Evolutionary conservation across 1,140 invertebrate species (phyloP), one percentile per base, ranked within the genome.

Genomic region (Acromyrmex echinatior): DNA sequence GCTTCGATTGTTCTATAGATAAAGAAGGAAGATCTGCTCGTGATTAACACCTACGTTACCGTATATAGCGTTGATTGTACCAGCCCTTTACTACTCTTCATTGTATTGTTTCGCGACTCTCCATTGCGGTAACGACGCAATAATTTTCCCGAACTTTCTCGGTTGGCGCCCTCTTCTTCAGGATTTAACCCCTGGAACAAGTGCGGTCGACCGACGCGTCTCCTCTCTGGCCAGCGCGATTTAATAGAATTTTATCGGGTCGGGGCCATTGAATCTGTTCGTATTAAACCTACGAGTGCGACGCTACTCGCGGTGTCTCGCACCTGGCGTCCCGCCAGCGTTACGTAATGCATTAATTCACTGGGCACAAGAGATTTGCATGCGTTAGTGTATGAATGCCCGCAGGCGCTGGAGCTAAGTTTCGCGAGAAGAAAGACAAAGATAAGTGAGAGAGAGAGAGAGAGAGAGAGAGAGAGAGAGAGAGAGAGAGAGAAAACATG

Each of bases 311-410:
- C 56, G 3, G 18, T 65, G 60, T 71, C 86, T 87, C 53, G 51
- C 87, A 89, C 87, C 88, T 90, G 89, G 88, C 88, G 12, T 49
- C 16, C 3, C 16, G 88, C 88, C 88, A 90, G 63, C 21, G 18
- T 90, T 90, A 87, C 86, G 88, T 76, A 90, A 90, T 60, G 56
- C 86, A 85, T 89, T 90, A 89, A 90, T 90, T 90, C 88, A 87
- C 56, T 35, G 88, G 78, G 39, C 63, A 56, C 51, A 45, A 51
- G 62, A 66, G 73, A 89, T 84, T 90, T 90, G 85, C 89, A 87
- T 84, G 89, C 89, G 73, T 89, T 90, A 82, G 89, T 87, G 77
- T 62, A 78, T 18, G 25, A 31, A 39, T n/a, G 5, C 31, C n/a
- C 80, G 39, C 53, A 63, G 51, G 63, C 31, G 58, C 14, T 31